Base-by-base conservation (phyloP, 2,888 invertebrate species). In the Himalopsyche anomala region DNA sequence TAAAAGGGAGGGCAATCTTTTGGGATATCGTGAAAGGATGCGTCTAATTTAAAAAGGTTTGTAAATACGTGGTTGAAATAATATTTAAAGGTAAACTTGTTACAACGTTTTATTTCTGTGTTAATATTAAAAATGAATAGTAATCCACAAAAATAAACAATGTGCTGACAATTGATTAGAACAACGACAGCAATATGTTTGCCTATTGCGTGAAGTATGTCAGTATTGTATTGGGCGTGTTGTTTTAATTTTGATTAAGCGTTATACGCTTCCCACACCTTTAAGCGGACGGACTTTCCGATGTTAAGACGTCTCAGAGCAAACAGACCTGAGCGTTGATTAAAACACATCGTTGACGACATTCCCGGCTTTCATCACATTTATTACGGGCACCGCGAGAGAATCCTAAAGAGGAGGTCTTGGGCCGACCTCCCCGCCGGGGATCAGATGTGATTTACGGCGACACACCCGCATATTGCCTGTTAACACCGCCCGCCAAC, bases 381-480 rank as follows among this genome's bases (percentile, higher is more conserved):
- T 86, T 86, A 86, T 86, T 84, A 86, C 56, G 82, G 81, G 81
- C 38, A 80, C 81, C 84, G 54, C 54, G 81, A 81, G 81, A 54
- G 81, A 81, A 81, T 81, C 81, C 81, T 55, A 81, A 81, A 81
- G 81, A 81, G 81, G 81, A 81, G 81, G 81, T 81, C 51, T 81
- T 55, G 74, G 74, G 74, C 74, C 74, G 74, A 74, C 54, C 79
- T 40, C 85, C 85, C 62, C 62, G 74, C 74, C 74, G 74, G 86
- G 86, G 86, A 86, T 86, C 86, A 84, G 86, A 86, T 86, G 86
- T 86, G 86, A 86, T 86, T 86, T 86, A 86, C 84, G 83, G 81
- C 86, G 86, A 86, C 86, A 86, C 86, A 84, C 86, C 86, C 86
- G 86, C 86, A 86, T 86, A 86, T 86, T 86, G 86, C 86, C 86